Evolutionary conservation across 2,797 vertebrate species (phyloP).

Genomic region (Spinus olivaceus): DNA sequence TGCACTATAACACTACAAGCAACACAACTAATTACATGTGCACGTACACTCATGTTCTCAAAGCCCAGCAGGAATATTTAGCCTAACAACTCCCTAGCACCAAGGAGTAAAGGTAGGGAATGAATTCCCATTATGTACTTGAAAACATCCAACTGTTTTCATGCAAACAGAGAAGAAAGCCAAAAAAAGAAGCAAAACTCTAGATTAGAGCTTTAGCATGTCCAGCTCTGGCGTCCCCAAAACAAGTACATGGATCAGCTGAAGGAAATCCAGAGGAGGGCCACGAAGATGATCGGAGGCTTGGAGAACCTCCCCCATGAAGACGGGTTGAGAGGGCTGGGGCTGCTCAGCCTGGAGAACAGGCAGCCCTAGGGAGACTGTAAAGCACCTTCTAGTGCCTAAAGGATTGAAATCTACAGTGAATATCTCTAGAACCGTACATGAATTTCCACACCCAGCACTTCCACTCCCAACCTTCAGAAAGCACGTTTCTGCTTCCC

Average conservation of each 20-base stretch:
- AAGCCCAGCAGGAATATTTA: not conserved
- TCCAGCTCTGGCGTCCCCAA: not conserved
- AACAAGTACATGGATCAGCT: not conserved
- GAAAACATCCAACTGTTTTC: not conserved
- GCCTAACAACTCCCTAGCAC: not conserved
- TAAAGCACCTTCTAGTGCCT: not conserved
- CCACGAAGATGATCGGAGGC: not conserved
- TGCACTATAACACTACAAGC: not conserved
- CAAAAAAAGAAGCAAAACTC: not conserved
- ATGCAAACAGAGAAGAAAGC: not conserved
- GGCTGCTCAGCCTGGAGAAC: not conserved
- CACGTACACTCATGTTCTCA: not conserved
- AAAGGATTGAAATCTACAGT: not conserved
- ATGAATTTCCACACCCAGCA: not conserved
- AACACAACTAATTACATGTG: not conserved
- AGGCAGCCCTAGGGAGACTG: not conserved
- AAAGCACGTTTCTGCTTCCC: not conserved
- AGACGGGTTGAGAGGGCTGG: not conserved
- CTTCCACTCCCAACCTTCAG: not conserved
- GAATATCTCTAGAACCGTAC: not conserved
- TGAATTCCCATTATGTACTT: not conserved
- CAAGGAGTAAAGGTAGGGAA: not conserved
- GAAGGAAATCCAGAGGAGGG: not conserved
- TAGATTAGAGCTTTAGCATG: not conserved
- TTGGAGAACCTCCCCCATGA: not conserved